Percentiles rank a stretch among this genome's conserved stretches.
Evolutionary conservation across 2,888 invertebrate species (phyloP).

Genomic region (Elysia crispata): DNA sequence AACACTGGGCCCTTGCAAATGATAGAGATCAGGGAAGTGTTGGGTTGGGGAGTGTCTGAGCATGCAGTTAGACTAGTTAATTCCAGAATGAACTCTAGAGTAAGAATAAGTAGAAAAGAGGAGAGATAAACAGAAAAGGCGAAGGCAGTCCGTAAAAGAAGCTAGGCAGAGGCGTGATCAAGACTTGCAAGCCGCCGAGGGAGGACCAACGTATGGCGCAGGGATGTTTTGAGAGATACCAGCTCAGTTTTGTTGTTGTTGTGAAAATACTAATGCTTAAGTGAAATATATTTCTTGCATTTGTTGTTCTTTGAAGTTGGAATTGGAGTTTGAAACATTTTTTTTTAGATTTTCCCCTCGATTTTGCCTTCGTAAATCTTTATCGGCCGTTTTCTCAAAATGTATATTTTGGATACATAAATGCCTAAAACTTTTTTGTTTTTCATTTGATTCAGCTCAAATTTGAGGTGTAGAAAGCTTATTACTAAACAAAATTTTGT

Average conservation of each 20-base stretch:
- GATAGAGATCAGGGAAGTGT: background rate
- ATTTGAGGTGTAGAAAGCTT: background rate
- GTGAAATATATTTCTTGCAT: background rate
- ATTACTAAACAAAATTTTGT: background rate
- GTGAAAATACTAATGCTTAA: background rate
- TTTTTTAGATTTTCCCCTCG: background rate
- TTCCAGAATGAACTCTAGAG: background rate
- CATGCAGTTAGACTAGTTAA: background rate
- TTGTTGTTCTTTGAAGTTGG: background rate
- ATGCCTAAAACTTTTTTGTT: background rate
- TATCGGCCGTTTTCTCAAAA: constrained; percentile 1
- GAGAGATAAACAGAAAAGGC: background rate
- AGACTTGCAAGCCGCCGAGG: background rate
- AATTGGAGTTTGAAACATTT: background rate
- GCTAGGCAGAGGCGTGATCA: background rate
- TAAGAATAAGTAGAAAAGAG: constrained; percentile 3
- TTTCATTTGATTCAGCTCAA: background rate
- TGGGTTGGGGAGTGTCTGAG: background rate
- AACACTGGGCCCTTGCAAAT: background rate
- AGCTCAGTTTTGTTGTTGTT: background rate
- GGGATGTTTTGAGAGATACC: constrained; percentile 1
- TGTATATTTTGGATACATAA: background rate
- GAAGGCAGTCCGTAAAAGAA: background rate
- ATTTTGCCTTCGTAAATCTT: background rate
- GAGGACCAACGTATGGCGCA: background rate